phyloP scores from a whole-genome alignment of 1,140 invertebrate species.

The Acarapis woodi region DNA sequence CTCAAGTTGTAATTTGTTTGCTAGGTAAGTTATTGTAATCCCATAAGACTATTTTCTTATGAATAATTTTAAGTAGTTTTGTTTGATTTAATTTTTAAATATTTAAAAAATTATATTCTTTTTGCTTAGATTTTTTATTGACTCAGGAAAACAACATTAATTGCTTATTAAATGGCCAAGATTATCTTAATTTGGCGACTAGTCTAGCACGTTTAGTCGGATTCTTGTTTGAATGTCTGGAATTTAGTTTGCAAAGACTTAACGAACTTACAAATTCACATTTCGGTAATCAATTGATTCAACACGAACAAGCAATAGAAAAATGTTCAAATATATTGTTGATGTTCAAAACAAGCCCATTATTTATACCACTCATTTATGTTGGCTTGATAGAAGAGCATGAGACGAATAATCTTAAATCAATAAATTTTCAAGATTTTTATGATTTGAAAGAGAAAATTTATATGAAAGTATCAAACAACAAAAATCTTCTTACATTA shows the following conservation, averaged over 20 bases:
- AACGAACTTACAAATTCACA: background rate
- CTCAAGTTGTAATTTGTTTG: slow-evolving; percentile 54
- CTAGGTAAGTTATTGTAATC: slow-evolving; percentile 24
- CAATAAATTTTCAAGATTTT: too few species aligned
- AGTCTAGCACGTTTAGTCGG: background rate
- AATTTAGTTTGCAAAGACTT: background rate
- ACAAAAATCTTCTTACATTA: too few species aligned
- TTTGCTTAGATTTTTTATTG: background rate
- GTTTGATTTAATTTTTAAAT: background rate
- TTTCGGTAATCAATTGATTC: background rate
- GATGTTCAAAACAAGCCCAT: slow-evolving; percentile 16
- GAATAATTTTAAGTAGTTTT: slow-evolving; percentile 18
- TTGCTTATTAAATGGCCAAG: too few species aligned
- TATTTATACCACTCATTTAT: slow-evolving; percentile 19
- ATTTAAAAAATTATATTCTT: slow-evolving; percentile 5
- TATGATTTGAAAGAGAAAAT: too few species aligned
- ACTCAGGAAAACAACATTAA: too few species aligned
- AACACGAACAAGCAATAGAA: slow-evolving; percentile 16
- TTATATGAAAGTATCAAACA: too few species aligned
- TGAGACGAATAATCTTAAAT: slow-evolving; percentile 15
- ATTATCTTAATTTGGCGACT: too few species aligned
- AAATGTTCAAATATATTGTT: slow-evolving; percentile 17
- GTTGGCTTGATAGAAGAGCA: slow-evolving; percentile 19
- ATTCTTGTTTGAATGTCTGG: too few species aligned
- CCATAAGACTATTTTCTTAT: too few species aligned